Evolutionary conservation across 2,113 vertebrate genomes (phyloP).

Genomic region (Callocephalon fimbriatum): DNA sequence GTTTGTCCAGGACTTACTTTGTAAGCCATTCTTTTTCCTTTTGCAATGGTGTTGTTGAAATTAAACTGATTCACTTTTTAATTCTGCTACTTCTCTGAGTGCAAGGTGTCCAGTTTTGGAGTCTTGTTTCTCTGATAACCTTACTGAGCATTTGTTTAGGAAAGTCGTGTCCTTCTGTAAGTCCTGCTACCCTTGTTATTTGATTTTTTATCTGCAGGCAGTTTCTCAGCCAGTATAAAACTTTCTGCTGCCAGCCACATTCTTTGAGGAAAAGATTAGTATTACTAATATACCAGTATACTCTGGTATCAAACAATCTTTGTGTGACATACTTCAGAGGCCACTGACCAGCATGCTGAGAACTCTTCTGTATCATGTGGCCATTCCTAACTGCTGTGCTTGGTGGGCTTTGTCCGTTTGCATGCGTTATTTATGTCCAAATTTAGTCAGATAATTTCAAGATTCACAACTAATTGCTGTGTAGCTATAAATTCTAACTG

Average conservation of each 20-base stretch:
- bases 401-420: neutral
- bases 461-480: neutral
- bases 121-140: neutral
- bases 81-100: neutral
- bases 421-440: neutral
- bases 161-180: neutral
- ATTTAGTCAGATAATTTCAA: neutral
- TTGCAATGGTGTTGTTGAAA: neutral
- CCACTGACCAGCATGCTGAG: neutral
- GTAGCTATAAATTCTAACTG: neutral
- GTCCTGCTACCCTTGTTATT: neutral
- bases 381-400: neutral
- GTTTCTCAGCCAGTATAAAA: neutral
- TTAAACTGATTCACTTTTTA: neutral
- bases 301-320: neutral
- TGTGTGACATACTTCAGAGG: neutral
- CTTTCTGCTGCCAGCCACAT: neutral
- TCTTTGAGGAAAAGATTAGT: neutral
- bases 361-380: neutral
- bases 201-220: neutral
- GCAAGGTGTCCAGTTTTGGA: neutral
- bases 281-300: neutral
- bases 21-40: neutral
- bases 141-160: neutral
- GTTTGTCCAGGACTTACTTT: neutral